phyloP scores from a whole-genome alignment of 2,888 invertebrate genomes.

The Iselma pallidipennis region DNA sequence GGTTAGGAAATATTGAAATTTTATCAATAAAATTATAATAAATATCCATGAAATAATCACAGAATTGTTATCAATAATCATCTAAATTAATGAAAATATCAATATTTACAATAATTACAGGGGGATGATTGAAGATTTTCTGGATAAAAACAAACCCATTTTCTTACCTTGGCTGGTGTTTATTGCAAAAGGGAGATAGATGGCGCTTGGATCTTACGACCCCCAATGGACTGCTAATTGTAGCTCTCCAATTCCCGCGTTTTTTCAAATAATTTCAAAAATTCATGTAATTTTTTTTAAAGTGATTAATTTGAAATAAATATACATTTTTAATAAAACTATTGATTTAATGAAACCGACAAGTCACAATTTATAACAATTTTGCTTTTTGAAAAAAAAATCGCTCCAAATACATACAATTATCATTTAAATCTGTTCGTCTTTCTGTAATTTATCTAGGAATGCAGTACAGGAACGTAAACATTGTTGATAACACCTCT shows the following conservation, averaged over 20 bases:
- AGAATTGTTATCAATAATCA: background rate
- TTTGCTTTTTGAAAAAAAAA: too few species aligned
- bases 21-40: conserved; percentile 3
- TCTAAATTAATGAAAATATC: background rate
- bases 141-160: conserved; percentile 13
- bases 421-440: background rate
- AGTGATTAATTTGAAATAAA: too few species aligned
- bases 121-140: conserved; percentile 26
- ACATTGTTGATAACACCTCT: conserved; percentile 77
- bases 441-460: conserved; percentile 53
- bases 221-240: background rate
- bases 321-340: too few species aligned
- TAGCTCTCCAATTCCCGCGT: background rate
- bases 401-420: too few species aligned
- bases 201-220: conserved; percentile 7
- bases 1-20: background rate
- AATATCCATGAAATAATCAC: background rate
- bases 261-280: too few species aligned
- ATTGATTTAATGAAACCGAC: too few species aligned
- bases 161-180: conserved; percentile 39
- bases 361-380: too few species aligned
- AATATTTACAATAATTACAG: conserved; percentile 16
- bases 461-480: conserved; percentile 68
- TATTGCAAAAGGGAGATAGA: conserved; percentile 29
- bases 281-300: too few species aligned